Evolutionary conservation across 2,113 vertebrate genomes (phyloP), one percentile per base, ranked within the genome.

Genomic region (Sus scrofa): DNA sequence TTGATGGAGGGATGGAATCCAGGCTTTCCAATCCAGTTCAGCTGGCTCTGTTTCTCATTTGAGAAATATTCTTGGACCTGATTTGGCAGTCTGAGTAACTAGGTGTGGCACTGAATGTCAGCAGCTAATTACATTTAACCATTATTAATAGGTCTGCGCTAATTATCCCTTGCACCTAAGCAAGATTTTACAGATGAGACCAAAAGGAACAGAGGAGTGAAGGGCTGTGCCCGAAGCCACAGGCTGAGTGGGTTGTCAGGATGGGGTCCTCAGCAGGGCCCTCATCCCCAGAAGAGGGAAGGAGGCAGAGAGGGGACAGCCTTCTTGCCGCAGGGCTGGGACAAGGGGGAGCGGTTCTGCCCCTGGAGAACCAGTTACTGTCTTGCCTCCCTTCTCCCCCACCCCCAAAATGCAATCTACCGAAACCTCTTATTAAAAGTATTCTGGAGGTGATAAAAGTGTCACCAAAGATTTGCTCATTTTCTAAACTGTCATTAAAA

Each of bases 391-490:
- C 91, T 56, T 50, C 73, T 58, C 78, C 32, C 26, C 18, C 15
- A 30, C 90, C 88, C 95, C 94, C 22, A 2, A 2, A 95, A 30
- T 0, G 60, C 94, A 32, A 62, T 95, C 90, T 77, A 27, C 95
- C 10, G 32, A 89, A 97, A 85, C 84, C 97, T 98, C 89, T 73
- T 73, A 90, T 96, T 92, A 67, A 54, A 78, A 86, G 75, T 70
- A 73, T 96, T 70, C 62, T 90, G 96, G 89, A 60, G 96, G 98
- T 97, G 90, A 97, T 97, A 96, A 98, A 98, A 97, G 68, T 2
- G 94, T 98, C 98, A 86, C 97, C 24, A 93, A 93, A 97, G 98
- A 98, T 98, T 98, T 97, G 98, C 96, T 98, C 86, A 12, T 97
- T 98, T 98, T 97, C 97, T 91, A 89, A 98, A 96, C 97, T 95